These are phyloP conservation scores for Solenopsis fugax DNA, from an alignment of 1,140 invertebrate genomes.

Conservation along the genomic window DNA sequence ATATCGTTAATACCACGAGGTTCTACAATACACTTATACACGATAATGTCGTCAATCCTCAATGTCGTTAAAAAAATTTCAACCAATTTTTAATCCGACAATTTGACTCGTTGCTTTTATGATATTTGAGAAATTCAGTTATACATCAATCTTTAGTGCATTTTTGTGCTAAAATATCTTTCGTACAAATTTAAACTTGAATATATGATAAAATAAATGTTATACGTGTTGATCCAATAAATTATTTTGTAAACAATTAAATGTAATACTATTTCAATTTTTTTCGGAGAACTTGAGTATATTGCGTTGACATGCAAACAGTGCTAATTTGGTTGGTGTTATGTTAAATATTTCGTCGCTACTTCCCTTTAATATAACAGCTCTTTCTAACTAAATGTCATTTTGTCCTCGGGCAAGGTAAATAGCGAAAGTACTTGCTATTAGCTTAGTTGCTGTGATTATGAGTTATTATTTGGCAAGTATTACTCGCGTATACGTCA, in stretches of 20 bases:
- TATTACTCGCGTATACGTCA: not conserved
- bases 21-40: not conserved
- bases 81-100: not conserved
- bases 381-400: not conserved
- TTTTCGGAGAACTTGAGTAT: not conserved
- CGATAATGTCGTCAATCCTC: not conserved
- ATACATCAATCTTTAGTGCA: not conserved
- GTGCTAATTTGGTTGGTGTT: not conserved
- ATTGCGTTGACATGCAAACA: not conserved
- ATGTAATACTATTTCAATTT: not conserved
- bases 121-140: not conserved
- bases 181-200: not conserved
- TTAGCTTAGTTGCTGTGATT: constrained; percentile 7
- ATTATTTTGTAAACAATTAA: not conserved
- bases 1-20: not conserved
- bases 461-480: not conserved
- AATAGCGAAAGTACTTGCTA: constrained; percentile 15
- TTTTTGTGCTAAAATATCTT: not conserved
- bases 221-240: not conserved
- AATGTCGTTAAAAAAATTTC: not conserved
- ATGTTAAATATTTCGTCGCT: not conserved
- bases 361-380: not conserved
- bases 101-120: not conserved
- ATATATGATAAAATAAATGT: not conserved
- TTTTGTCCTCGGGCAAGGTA: not conserved